Evolutionary conservation across 2,797 vertebrate genomes (phyloP).

Genomic region (Heteromormyrus szaboi): DNA sequence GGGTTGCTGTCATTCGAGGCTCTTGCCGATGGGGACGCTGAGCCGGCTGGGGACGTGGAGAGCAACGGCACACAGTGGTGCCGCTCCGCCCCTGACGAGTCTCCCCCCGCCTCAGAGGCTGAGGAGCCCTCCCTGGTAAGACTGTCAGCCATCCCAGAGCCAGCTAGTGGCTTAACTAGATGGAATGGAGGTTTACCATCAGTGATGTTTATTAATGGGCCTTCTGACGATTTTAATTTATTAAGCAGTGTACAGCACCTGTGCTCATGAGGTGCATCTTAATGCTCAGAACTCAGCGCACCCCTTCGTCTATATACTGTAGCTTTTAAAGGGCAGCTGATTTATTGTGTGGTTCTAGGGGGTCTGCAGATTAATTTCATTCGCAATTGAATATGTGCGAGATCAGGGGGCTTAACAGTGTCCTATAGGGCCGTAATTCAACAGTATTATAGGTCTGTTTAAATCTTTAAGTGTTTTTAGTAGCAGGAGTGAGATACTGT

Average conservation of each 20-base stretch:
- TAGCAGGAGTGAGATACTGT: conserved; percentile 5
- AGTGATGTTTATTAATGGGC: neutral
- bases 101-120: neutral
- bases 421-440: neutral
- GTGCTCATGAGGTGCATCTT: neutral
- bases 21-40: conserved; percentile 61
- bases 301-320: neutral
- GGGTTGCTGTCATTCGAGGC: conserved; percentile 85
- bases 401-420: neutral
- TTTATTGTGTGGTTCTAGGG: neutral
- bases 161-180: neutral
- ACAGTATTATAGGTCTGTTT: conserved; percentile 8
- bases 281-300: neutral
- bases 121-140: conserved; percentile 15
- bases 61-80: neutral
- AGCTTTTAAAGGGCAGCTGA: conserved; percentile 4
- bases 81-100: neutral
- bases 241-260: neutral
- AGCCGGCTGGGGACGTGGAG: neutral
- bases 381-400: neutral
- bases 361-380: conserved; percentile 4
- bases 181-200: neutral
- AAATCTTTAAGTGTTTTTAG: conserved; percentile 3
- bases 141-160: neutral
- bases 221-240: neutral